Percentiles rank a stretch among this genome's conserved stretches.
phyloP scores from a whole-genome alignment of 2,797 vertebrate species.

The Amniataba percoides region DNA sequence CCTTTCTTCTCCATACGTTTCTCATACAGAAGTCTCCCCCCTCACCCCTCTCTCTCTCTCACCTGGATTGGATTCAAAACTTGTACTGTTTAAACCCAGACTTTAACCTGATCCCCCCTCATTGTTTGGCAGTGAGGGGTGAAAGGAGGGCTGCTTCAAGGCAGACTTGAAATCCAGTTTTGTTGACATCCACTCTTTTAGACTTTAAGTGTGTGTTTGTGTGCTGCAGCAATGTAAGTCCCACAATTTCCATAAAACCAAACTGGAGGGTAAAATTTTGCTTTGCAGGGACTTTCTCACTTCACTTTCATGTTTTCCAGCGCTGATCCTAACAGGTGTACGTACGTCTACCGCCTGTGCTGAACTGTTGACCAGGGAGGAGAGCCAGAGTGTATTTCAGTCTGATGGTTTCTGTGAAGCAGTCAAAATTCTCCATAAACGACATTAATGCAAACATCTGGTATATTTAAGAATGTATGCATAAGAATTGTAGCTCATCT shows the following conservation, averaged over 20 bases:
- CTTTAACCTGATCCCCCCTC: constrained; percentile 45
- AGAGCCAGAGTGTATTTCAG: constrained; percentile 62
- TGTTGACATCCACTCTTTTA: constrained; percentile 49
- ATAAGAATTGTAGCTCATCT: constrained; percentile 60
- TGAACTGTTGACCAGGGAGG: constrained; percentile 60
- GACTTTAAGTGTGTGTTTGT: constrained; percentile 46
- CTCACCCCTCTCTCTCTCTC: constrained; percentile 56
- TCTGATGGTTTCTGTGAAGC: constrained; percentile 64
- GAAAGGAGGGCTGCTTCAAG: constrained; percentile 42
- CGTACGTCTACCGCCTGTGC: constrained; percentile 43
- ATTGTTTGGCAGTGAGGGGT: constrained; percentile 35
- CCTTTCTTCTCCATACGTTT: constrained; percentile 72
- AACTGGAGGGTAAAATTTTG: constrained; percentile 32
- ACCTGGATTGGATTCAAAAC: constrained; percentile 80
- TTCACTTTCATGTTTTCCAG: constrained; percentile 32
- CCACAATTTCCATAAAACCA: constrained; percentile 53
- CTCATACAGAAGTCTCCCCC: constrained; percentile 56
- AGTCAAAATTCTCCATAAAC: constrained; percentile 47
- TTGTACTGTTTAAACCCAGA: constrained; percentile 62
- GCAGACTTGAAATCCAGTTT: constrained; percentile 37
- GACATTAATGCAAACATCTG: constrained; percentile 68
- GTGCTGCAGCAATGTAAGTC: constrained; percentile 67
- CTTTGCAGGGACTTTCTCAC: constrained; percentile 49
- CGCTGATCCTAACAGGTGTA: constrained; percentile 65
- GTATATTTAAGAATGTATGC: constrained; percentile 63